phyloP scores from a whole-genome alignment of 2,797 vertebrate species.

The Pseudocheirus occidentalis region DNA sequence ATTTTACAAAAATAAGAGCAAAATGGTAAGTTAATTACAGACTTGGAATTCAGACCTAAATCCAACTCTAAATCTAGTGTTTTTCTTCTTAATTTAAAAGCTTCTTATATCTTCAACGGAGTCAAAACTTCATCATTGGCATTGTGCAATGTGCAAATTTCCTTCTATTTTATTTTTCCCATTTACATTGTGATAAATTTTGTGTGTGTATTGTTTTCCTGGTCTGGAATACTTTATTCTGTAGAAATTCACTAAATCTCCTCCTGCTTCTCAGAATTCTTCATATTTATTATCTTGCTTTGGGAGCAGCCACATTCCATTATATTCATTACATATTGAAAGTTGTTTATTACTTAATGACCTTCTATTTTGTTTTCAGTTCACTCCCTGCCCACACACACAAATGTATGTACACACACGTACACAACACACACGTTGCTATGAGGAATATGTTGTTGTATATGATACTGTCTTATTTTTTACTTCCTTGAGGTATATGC shows the following conservation, averaged over 20 bases:
- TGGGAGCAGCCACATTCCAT: neutral
- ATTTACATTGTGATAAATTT: neutral
- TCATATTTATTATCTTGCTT: neutral
- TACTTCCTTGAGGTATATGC: neutral
- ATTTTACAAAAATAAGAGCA: neutral
- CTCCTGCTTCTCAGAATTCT: neutral
- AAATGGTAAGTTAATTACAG: neutral
- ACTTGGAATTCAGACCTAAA: neutral
- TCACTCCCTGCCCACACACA: neutral
- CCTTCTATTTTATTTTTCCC: neutral
- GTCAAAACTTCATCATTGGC: neutral
- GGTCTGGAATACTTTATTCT: neutral
- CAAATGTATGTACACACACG: neutral
- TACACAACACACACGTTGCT: neutral
- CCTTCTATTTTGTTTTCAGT: neutral
- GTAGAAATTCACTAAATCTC: neutral
- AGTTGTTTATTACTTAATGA: neutral
- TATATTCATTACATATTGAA: slow-evolving; percentile 22
- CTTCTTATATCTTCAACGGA: neutral
- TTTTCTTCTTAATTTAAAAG: neutral
- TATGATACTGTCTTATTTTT: neutral
- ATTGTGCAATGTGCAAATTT: neutral
- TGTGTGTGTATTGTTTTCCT: neutral
- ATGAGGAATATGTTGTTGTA: neutral
- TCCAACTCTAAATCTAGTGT: neutral